Evolutionary conservation across 2,888 invertebrate species (phyloP).

Genomic region (Sisyra terminalis): DNA sequence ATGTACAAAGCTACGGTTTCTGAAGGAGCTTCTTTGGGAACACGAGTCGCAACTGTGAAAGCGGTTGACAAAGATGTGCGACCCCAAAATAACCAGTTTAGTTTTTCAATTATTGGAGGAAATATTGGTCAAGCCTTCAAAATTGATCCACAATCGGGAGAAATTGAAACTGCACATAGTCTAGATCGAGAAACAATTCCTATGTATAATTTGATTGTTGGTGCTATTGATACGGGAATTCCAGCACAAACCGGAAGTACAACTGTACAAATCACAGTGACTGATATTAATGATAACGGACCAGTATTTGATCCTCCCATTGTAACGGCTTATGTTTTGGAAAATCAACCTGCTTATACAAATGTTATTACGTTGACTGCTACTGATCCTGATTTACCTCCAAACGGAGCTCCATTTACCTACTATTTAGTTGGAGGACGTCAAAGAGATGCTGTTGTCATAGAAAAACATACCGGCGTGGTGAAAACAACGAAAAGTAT

Average conservation of each 20-base stretch:
- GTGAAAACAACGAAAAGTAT: conserved; percentile 62
- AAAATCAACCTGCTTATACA: conserved; percentile 74
- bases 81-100: conserved; percentile 81
- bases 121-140: conserved; percentile 72
- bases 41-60: conserved; percentile 57
- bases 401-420: conserved; percentile 80
- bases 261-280: conserved; percentile 59
- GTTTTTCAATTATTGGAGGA: conserved; percentile 75
- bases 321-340: conserved; percentile 61
- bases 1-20: conserved; percentile 64
- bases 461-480: conserved; percentile 66
- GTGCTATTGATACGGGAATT: conserved; percentile 74
- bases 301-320: conserved; percentile 61
- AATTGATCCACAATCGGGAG: conserved; percentile 72
- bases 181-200: conserved; percentile 71
- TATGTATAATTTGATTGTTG: conserved; percentile 58
- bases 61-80: conserved; percentile 86
- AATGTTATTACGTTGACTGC: conserved; percentile 74
- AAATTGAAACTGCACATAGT: conserved; percentile 56
- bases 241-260: conserved; percentile 89
- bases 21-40: conserved; percentile 62
- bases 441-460: conserved; percentile 55
- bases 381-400: conserved; percentile 75
- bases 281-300: conserved; percentile 88
- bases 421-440: conserved; percentile 65